Base-by-base conservation (phyloP, 2,113 vertebrate genomes). In the Anser brachyrhynchus region DNA sequence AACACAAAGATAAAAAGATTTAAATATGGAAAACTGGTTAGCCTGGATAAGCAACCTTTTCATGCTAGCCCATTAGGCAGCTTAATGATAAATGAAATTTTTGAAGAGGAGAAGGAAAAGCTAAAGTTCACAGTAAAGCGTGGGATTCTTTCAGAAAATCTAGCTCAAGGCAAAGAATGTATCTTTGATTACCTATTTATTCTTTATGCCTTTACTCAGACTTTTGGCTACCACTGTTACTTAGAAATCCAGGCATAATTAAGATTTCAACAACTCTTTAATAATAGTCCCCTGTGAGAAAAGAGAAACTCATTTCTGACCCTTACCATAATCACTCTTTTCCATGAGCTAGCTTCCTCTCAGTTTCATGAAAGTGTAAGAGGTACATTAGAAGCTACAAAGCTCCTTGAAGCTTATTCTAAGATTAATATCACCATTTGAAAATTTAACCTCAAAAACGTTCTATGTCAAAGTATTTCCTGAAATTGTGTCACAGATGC, bases 241-340 rank as follows among this genome's bases (percentile, higher is more conserved):
- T 54, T 12, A 35, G 23, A 59, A 70, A 29, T 89, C 31, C 39
- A 73, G 18, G 33, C 76, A 71, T 41, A 76, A 72, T 11, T 49
- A 72, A 85, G 37, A 66, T 62, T 83, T 54, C 4, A 2, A 37
- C 7, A 88, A 25, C 10, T 51, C 33, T 31, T 33, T 44, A 41
- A 51, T 18, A 26, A 29, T 7, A 57, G 75, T 11, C 18, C 37
- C 46, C 35, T 31, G 35, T 52, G 58, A 72, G 39, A 49, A 72
- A 7, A 37, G 5, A 64, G 29, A 35, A 26, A 80, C 8, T 8
- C 9, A 52, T 39, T 89, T 58, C 51, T 84, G 75, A 62, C 37
- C 33, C 29, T 49, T 43, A 54, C 8, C 2, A 2, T 14, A 89
- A 46, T 1, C 25, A 14, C 3, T 1, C 0, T 14, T 8, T 41